These are phyloP conservation scores for Pteronotus mesoamericanus DNA, from an alignment of 2,797 vertebrate genomes.

Conservation along the genomic window DNA sequence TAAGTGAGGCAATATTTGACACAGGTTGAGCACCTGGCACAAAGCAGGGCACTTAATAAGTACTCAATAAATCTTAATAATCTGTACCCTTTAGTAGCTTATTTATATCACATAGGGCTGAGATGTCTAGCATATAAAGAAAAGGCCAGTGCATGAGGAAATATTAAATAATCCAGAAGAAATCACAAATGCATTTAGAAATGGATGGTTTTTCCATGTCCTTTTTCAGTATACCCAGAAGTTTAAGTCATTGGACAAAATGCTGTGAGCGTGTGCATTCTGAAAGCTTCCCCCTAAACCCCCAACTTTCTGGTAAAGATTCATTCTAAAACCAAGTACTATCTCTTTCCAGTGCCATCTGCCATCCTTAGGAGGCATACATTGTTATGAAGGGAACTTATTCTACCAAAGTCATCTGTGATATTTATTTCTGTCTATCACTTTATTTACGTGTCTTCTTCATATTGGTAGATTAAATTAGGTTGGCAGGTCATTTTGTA, in stretches of 20 bases:
- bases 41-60: neutral
- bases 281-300: neutral
- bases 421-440: neutral
- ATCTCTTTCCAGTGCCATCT: neutral
- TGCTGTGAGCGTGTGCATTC: neutral
- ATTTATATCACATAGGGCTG: neutral
- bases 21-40: neutral
- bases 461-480: neutral
- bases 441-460: conserved; percentile 29
- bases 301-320: neutral
- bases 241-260: neutral
- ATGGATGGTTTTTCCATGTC: neutral
- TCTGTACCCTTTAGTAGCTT: neutral
- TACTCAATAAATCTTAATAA: neutral
- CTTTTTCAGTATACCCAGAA: neutral
- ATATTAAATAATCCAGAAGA: neutral
- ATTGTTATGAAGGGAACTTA: neutral
- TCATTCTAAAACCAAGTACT: neutral
- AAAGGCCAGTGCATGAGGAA: neutral
- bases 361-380: neutral
- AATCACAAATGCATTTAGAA: neutral
- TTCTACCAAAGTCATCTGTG: neutral
- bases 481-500: conserved; percentile 26
- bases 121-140: neutral
- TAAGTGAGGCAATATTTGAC: neutral